Base-by-base conservation (phyloP, 2,888 invertebrate genomes). In the Schizaphis graminum region DNA sequence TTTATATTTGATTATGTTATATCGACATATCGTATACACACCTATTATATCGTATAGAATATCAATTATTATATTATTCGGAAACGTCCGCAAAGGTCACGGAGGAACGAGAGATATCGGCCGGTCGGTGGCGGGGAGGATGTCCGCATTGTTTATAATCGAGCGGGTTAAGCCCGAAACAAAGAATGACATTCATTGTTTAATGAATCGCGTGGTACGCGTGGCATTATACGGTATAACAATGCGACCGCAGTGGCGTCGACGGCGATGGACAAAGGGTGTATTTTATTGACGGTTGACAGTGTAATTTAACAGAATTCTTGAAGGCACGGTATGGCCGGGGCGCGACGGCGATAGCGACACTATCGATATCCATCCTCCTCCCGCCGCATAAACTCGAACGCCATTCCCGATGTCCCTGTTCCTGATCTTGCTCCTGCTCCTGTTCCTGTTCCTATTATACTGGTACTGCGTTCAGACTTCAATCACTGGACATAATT, bases 141-240 rank as follows among this genome's bases (percentile, higher is more conserved):
- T 57, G 89, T 61, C 21, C 89, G 89, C 57, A 61, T 89, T 89
- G 89, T 90, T 61, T 61, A 90, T 90, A 61, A 90, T 90, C 90
- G 61, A 24, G 61, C 44, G 90, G 91, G 91, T 84, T 84, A 91
- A 91, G 84, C 91, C 49, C 26, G 49, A 61, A 53, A 91, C 91
- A 91, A 91, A 91, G 91, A 57, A 91, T 61, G 47, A n/a, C 56
- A 91, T 91, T 91, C 91, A 91, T 91, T 91, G 91, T 91, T 85
- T 85, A 91, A 84, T 67, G 84, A 84, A 91, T 91, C 91, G 84
- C 77, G 1, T 2, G 28, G 28, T 61, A 44, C 44, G 77, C 44
- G 13, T 53, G 53, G 44, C 77, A 44, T 91, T 84, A 56, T 84
- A 84, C 16, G 35, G 26, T 53, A 53, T 77, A 57, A 85, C 91